These are phyloP conservation scores for Drosophila picticornis DNA, from an alignment of 2,888 invertebrate genomes.

Conservation along the genomic window DNA sequence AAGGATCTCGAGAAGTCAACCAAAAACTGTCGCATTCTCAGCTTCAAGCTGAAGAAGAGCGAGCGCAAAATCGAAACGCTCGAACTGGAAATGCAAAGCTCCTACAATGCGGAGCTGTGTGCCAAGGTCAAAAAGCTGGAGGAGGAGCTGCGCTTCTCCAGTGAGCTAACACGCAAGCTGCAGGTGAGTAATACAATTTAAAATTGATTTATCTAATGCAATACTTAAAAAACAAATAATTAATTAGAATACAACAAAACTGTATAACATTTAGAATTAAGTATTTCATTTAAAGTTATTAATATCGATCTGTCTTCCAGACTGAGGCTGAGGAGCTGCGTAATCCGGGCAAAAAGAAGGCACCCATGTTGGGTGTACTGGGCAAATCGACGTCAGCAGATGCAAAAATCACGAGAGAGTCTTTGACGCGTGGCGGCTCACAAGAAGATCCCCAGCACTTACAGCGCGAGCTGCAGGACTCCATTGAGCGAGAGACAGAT, in stretches of 20 bases:
- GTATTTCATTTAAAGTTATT: background rate
- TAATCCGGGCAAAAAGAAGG: slow-evolving; percentile 86
- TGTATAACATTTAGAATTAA: background rate
- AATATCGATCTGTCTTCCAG: slow-evolving; percentile 48
- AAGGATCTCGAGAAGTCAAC: slow-evolving; percentile 98
- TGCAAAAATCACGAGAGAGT: slow-evolving; percentile 91
- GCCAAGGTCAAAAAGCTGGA: slow-evolving; percentile 92
- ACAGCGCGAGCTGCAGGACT: slow-evolving; percentile 94
- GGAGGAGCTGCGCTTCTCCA: slow-evolving; percentile 93
- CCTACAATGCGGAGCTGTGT: slow-evolving; percentile 88
- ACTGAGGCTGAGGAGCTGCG: slow-evolving; percentile 83
- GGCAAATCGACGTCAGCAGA: slow-evolving; percentile 88
- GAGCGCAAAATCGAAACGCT: slow-evolving; percentile 95
- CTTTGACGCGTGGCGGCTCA: slow-evolving; percentile 91
- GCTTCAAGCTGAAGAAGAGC: slow-evolving; percentile 98
- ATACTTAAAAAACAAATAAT: background rate
- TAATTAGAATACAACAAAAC: background rate
- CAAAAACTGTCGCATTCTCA: slow-evolving; percentile 98
- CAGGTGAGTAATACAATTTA: slow-evolving; percentile 86
- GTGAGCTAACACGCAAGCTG: slow-evolving; percentile 89
- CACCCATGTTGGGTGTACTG: slow-evolving; percentile 87
- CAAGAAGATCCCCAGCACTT: slow-evolving; percentile 93
- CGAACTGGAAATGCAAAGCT: slow-evolving; percentile 92
- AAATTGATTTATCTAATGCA: background rate
- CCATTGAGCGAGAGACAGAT: slow-evolving; percentile 96